Conservation (phyloP, 2,888 invertebrate genomes). For the Tromatobia lineatoria region DNA sequence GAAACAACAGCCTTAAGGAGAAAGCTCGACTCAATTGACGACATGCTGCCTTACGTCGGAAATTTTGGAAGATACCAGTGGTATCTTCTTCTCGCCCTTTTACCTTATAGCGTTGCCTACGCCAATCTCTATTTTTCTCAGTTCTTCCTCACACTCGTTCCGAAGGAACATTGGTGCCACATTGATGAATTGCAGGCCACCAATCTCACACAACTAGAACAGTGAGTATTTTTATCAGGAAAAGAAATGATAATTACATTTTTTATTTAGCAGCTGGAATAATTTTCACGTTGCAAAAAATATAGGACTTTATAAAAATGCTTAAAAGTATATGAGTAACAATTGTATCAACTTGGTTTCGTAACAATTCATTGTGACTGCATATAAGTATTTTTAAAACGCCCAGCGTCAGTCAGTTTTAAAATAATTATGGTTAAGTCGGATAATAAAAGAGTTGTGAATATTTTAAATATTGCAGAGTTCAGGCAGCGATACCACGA, state of each 20-base stretch:
- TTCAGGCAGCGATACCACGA: constrained; percentile 82
- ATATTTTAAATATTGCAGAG: constrained; percentile 75
- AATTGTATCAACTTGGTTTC: not conserved
- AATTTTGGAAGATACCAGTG: constrained; percentile 83
- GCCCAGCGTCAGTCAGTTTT: too few species aligned
- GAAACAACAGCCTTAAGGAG: constrained; percentile 79
- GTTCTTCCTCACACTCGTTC: constrained; percentile 83
- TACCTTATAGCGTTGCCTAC: constrained; percentile 84
- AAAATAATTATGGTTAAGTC: too few species aligned
- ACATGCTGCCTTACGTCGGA: constrained; percentile 82
- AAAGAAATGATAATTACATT: not conserved
- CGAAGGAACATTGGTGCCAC: constrained; percentile 84
- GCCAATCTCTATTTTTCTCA: constrained; percentile 84
- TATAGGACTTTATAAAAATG: not conserved
- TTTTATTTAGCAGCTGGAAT: too few species aligned
- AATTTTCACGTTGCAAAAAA: not conserved
- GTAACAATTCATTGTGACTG: not conserved
- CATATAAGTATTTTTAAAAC: constrained; percentile 52
- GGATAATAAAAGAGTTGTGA: not conserved
- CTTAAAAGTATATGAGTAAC: not conserved
- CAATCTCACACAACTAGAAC: constrained; percentile 82
- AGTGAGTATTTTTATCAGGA: constrained; percentile 77
- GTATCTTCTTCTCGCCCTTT: constrained; percentile 80
- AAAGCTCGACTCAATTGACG: constrained; percentile 83
- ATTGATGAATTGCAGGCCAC: constrained; percentile 81